phyloP scores from a whole-genome alignment of 2,888 invertebrate genomes.

The Nezara viridula region DNA sequence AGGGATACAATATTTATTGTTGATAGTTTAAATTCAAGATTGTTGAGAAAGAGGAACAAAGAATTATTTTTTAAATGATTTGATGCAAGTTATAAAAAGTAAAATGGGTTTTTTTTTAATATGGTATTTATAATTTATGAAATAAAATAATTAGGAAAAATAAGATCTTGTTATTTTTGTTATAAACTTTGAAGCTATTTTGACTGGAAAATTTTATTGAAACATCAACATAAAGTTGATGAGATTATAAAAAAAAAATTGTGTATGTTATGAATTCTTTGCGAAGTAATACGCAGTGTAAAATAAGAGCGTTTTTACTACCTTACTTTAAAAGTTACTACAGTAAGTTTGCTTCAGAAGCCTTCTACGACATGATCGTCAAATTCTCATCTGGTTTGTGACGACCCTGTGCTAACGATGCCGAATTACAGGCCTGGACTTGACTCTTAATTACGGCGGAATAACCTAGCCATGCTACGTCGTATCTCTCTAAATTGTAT shows the following conservation, averaged over 20 bases:
- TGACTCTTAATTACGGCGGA: background rate
- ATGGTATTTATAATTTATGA: too few species aligned
- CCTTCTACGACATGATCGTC: background rate
- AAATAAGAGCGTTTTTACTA: background rate
- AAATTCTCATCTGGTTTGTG: background rate
- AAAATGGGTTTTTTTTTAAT: too few species aligned
- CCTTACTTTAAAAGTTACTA: background rate
- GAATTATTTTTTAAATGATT: too few species aligned
- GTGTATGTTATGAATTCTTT: background rate
- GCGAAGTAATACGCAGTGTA: background rate
- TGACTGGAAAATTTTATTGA: too few species aligned
- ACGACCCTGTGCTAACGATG: background rate
- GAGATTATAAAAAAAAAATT: background rate
- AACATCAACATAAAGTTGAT: background rate
- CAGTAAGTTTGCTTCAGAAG: background rate
- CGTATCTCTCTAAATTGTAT: background rate
- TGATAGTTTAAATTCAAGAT: too few species aligned
- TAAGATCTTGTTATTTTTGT: too few species aligned
- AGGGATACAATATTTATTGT: too few species aligned
- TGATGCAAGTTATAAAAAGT: too few species aligned
- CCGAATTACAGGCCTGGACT: background rate
- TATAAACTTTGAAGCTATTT: too few species aligned
- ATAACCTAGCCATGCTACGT: background rate
- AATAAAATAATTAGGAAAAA: too few species aligned
- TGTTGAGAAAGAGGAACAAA: too few species aligned